These are phyloP conservation scores for Menidia menidia DNA, from an alignment of 2,797 vertebrate genomes.

Conservation along the genomic window DNA sequence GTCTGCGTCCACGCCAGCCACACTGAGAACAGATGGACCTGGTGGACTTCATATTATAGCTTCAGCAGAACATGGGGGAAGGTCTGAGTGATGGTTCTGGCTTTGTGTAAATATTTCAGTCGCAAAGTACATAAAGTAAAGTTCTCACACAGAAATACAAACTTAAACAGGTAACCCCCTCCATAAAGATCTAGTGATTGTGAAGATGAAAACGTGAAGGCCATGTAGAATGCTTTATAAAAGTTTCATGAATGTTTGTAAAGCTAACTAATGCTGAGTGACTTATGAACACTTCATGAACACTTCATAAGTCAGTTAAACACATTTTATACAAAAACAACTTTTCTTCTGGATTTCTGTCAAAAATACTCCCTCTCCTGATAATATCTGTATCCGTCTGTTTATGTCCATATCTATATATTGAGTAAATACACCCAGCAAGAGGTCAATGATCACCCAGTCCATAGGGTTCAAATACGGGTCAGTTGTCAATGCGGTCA, in stretches of 20 bases:
- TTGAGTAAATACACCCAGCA: neutral
- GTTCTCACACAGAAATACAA: neutral
- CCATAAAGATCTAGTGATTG: too few species aligned
- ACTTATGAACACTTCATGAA: neutral
- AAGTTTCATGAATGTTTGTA: neutral
- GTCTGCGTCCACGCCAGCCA: conserved; percentile 22
- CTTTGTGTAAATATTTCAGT: neutral
- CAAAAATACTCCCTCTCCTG: neutral
- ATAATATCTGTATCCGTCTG: neutral
- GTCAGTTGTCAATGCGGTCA: too few species aligned
- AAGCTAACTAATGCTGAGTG: neutral
- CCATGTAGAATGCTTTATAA: neutral
- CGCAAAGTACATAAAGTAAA: neutral
- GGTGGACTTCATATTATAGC: conserved; percentile 1
- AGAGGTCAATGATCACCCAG: neutral
- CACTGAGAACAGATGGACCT: conserved; percentile 9
- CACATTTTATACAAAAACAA: neutral
- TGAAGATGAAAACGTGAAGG: neutral
- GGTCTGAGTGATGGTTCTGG: neutral
- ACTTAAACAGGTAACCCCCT: neutral
- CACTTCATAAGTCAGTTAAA: neutral
- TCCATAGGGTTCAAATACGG: too few species aligned
- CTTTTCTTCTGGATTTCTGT: neutral
- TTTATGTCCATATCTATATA: neutral
- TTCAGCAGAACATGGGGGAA: neutral